A percentile compares a stretch with the other conserved stretches of the same genome.
These are phyloP conservation scores for Dryobotodes eremita DNA, from an alignment of 2,888 invertebrate species.

Conservation along the genomic window DNA sequence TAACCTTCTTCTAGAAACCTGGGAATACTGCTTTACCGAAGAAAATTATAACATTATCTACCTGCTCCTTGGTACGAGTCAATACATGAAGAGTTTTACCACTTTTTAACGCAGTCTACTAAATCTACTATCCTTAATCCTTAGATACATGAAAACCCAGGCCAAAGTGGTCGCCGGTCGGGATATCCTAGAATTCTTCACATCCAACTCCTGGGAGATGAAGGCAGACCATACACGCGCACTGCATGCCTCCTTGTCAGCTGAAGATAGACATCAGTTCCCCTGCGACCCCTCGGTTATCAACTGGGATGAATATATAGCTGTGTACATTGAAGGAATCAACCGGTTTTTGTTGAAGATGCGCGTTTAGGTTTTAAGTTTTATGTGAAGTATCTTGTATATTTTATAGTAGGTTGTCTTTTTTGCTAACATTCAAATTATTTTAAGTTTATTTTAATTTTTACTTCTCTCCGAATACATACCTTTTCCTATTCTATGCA, in stretches of 20 bases:
- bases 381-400: background rate
- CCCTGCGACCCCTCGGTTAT: constrained; percentile 48
- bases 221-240: constrained; percentile 23
- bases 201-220: constrained; percentile 53
- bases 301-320: constrained; percentile 44
- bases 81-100: background rate
- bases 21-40: background rate
- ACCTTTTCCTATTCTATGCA: background rate
- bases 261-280: constrained; percentile 35
- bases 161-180: constrained; percentile 29
- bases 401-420: too few relatives aligned
- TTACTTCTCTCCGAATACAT: background rate
- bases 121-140: background rate
- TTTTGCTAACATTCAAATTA: background rate
- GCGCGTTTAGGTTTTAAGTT: background rate
- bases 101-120: background rate
- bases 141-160: constrained; percentile 53
- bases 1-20: background rate
- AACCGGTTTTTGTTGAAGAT: constrained; percentile 17
- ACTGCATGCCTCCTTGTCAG: constrained; percentile 40
- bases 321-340: constrained; percentile 31
- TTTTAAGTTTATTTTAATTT: background rate
- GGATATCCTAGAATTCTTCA: constrained; percentile 36
- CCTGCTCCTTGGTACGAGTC: background rate
- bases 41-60: background rate